A percentile compares a stretch with the other conserved stretches of the same genome.
Evolutionary conservation across 2,797 vertebrate species (phyloP).

Genomic region (Garrulus glandarius): DNA sequence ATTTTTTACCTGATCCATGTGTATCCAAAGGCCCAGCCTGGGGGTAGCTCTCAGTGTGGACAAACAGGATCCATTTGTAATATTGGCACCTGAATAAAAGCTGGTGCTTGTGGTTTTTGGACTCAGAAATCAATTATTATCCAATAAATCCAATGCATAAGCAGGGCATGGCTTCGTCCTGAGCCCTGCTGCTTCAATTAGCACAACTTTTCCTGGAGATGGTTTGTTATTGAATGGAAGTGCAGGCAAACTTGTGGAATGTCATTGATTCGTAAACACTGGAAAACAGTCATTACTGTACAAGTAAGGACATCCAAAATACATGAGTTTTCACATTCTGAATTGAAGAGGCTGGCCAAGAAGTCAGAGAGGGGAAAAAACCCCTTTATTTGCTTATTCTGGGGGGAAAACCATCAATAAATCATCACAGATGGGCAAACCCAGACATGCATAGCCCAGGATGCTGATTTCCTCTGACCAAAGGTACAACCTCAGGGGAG

Average conservation of each 20-base stretch:
- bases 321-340: constrained; percentile 39
- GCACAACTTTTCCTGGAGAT: background rate
- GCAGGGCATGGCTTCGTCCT: background rate
- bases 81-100: background rate
- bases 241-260: background rate
- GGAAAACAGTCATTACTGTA: background rate
- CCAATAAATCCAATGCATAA: background rate
- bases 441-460: background rate
- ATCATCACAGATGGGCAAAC: constrained; percentile 1
- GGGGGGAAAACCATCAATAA: background rate
- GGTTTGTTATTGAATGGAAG: background rate
- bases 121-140: background rate
- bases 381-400: background rate
- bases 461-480: background rate
- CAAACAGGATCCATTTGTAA: background rate
- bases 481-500: background rate
- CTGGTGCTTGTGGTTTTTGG: background rate
- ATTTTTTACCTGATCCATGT: accelerated
- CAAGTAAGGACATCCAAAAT: background rate
- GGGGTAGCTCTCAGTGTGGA: background rate
- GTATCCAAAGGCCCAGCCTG: background rate
- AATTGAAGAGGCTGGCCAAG: constrained; percentile 24
- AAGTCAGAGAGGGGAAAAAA: background rate
- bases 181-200: constrained; percentile 44
- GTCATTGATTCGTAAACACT: constrained; percentile 16